Base-by-base conservation (phyloP, 2,113 vertebrate genomes). In the Mustelus asterias region DNA sequence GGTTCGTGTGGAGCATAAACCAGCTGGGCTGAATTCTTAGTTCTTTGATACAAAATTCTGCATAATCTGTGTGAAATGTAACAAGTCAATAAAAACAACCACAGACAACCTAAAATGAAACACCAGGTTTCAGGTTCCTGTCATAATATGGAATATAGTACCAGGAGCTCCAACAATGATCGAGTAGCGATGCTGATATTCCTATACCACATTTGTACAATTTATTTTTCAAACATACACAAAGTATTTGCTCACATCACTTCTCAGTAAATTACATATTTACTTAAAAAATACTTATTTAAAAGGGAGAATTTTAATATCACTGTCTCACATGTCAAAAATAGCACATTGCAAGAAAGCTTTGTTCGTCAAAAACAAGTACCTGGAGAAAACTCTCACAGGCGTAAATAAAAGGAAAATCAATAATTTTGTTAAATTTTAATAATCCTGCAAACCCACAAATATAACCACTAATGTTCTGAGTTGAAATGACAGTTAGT, bases 361-460 rank as follows among this genome's bases (percentile, higher is more conserved):
- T 95, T 88, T 88, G n/a, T 97, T 96, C 96, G 96, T 96, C 96
- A 96, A 96, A 48, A 95, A 96, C 70, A 96, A 97, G 96, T 98
- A 97, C 96, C 96, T 97, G 95, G 96, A 96, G 97, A 98, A 98
- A 98, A 96, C 97, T 93, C 96, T 86, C 96, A 0, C 48, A 96
- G 96, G 96, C 96, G 96, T 97, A 97, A 98, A 98, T 98, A 98
- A 98, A 97, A 97, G 97, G 96, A 96, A 97, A 97, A 98, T 98
- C 98, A 98, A 98, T 98, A 98, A 96, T 98, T 98, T 97, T 97
- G 97, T 98, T 97, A 98, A 98, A 98, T 98, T 98, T 98, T 98
- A 98, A 98, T 98, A 98, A 98, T 98, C 97, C 96, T 97, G 97
- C 96, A 97, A 97, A 97, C 96, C 97, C 97, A 97, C 97, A 98